phyloP scores from a whole-genome alignment of 2,888 invertebrate species.

The Scaeva pyrastri region DNA sequence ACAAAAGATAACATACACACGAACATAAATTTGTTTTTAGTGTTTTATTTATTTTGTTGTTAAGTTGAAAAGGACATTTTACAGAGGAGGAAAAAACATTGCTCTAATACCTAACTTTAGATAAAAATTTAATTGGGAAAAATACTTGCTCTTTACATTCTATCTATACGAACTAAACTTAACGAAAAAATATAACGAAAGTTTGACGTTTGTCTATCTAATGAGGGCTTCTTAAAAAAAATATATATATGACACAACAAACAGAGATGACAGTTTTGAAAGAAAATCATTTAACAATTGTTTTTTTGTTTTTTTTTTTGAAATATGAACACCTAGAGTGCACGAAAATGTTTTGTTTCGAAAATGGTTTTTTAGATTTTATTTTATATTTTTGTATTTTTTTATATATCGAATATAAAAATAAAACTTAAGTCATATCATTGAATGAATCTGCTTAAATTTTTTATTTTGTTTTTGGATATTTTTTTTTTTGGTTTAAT shows the following conservation, averaged over 20 bases:
- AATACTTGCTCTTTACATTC: constrained; percentile 39
- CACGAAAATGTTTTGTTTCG: constrained; percentile 57
- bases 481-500: constrained; percentile 26
- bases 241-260: constrained; percentile 61
- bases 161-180: constrained; percentile 7
- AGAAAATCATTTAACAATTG: constrained; percentile 19
- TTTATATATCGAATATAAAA: constrained; percentile 32
- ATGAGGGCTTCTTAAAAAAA: constrained; percentile 34
- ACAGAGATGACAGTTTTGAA: constrained; percentile 66
- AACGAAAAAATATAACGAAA: constrained; percentile 28
- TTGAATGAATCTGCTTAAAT: constrained; percentile 70
- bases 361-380: constrained; percentile 45
- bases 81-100: constrained; percentile 50
- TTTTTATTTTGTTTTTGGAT: constrained; percentile 51
- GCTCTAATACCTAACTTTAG: constrained; percentile 64
- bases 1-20: constrained; percentile 57
- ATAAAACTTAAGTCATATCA: constrained; percentile 34
- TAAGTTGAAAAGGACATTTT: constrained; percentile 33
- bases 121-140: constrained; percentile 44
- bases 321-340: constrained; percentile 56
- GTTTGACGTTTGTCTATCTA: constrained; percentile 44
- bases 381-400: constrained; percentile 4
- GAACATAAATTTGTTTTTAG: constrained; percentile 24
- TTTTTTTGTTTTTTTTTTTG: constrained; percentile 35
- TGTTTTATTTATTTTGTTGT: not conserved